These are phyloP conservation scores for Diarsia rubi DNA, from an alignment of 2,888 invertebrate species.

Conservation along the genomic window DNA sequence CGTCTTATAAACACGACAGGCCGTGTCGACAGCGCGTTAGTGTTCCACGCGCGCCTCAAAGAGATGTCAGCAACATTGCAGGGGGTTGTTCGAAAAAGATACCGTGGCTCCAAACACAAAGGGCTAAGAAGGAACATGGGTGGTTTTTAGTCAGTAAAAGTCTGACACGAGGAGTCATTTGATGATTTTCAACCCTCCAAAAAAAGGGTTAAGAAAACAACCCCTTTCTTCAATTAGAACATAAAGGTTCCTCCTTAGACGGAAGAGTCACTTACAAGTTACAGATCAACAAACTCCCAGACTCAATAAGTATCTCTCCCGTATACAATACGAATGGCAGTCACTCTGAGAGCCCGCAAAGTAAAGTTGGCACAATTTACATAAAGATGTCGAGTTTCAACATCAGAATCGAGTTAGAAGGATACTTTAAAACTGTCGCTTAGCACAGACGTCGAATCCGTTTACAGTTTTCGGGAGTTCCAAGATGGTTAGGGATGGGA, in stretches of 20 bases:
- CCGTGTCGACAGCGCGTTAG: too few species aligned
- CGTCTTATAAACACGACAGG: too few species aligned
- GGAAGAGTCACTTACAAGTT: constrained; percentile 1
- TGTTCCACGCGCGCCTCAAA: too few species aligned
- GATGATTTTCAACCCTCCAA: too few species aligned
- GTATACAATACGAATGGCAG: constrained; percentile 65
- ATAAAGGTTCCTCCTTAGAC: background rate
- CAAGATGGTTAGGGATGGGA: constrained; percentile 69
- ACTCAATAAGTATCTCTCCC: constrained; percentile 8
- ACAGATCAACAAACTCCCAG: constrained; percentile 31
- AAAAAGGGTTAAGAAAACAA: background rate
- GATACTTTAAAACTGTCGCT: constrained; percentile 90
- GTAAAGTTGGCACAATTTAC: constrained; percentile 85
- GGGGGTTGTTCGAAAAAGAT: too few species aligned
- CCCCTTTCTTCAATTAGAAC: background rate
- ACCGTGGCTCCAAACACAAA: too few species aligned
- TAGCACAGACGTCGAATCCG: constrained; percentile 89
- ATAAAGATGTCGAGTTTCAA: constrained; percentile 88
- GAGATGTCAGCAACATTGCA: too few species aligned
- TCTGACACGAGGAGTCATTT: too few species aligned
- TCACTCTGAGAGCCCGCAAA: constrained; percentile 73
- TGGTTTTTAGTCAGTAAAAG: too few species aligned
- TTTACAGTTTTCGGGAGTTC: constrained; percentile 86
- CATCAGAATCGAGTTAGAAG: constrained; percentile 89
- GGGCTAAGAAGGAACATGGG: too few species aligned